Evolutionary conservation across 2,113 vertebrate species (phyloP).

Genomic region (Hassar affinis): DNA sequence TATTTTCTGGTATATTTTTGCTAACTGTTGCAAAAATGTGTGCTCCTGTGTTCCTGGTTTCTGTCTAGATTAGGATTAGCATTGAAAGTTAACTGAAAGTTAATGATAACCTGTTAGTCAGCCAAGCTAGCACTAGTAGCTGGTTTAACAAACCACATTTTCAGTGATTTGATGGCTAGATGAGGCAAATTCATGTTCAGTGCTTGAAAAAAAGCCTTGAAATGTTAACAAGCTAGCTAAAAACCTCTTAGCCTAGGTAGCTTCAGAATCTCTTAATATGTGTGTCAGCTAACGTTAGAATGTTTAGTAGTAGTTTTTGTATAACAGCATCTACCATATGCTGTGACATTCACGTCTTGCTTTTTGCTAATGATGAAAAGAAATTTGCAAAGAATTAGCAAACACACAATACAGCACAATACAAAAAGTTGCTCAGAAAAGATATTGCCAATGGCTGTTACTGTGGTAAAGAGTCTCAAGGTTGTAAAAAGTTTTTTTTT

Average conservation of each 20-base stretch:
- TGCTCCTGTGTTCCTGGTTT: background rate
- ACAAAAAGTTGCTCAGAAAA: background rate
- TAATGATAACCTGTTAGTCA: background rate
- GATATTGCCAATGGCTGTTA: background rate
- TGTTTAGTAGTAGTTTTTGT: background rate
- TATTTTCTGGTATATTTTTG: too few species aligned
- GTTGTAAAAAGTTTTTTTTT: too few species aligned
- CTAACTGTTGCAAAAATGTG: too few species aligned
- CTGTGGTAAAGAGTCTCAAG: background rate
- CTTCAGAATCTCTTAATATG: background rate
- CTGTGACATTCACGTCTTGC: background rate
- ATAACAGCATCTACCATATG: background rate
- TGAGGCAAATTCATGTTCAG: background rate
- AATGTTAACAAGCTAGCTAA: background rate
- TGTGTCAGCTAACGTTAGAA: background rate
- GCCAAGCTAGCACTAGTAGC: background rate
- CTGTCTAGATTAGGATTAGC: background rate
- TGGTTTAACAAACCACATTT: background rate
- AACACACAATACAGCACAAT: background rate
- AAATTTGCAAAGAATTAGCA: too few species aligned
- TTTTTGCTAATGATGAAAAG: background rate
- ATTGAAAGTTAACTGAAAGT: background rate
- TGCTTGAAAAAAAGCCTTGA: too few species aligned
- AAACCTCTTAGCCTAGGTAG: background rate
- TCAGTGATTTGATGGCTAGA: background rate